Percentiles rank a stretch among this genome's conserved stretches.
Evolutionary conservation across 1,140 invertebrate species (phyloP).

Genomic region (Drosophila oshimai): DNA sequence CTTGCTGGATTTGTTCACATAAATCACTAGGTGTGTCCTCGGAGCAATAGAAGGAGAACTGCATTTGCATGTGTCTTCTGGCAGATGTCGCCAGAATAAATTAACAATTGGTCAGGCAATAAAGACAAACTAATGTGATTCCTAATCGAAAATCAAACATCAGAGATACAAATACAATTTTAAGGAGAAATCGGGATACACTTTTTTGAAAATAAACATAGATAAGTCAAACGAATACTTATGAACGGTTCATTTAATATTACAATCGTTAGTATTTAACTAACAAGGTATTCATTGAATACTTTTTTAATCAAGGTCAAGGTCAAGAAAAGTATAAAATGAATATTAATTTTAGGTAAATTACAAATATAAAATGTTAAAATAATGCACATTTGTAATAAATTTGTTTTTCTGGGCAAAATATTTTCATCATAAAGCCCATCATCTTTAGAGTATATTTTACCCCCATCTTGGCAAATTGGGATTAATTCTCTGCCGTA

Average conservation of each 20-base stretch:
- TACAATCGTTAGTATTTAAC: too few species aligned
- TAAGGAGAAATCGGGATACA: background rate
- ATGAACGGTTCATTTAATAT: too few species aligned
- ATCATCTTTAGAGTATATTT: background rate
- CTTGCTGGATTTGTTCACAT: constrained; percentile 27
- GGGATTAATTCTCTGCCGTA: constrained; percentile 6
- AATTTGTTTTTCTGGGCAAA: too few species aligned
- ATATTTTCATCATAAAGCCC: background rate
- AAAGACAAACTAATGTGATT: constrained; percentile 35
- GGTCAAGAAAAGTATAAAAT: too few species aligned
- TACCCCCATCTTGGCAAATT: background rate
- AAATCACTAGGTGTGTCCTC: constrained; percentile 43
- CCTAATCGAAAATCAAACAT: constrained; percentile 24
- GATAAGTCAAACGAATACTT: background rate
- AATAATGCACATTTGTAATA: too few species aligned
- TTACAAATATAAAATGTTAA: too few species aligned
- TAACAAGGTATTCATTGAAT: too few species aligned
- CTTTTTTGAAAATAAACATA: background rate
- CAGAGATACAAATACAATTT: too few species aligned
- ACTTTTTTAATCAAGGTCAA: too few species aligned
- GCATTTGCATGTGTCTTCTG: constrained; percentile 42
- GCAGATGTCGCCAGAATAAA: constrained; percentile 46
- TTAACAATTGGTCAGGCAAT: constrained; percentile 44
- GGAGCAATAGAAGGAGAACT: background rate
- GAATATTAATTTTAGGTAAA: too few species aligned